Evolutionary conservation across 2,888 invertebrate species (phyloP).

Genomic region (Drosophila pegasa): DNA sequence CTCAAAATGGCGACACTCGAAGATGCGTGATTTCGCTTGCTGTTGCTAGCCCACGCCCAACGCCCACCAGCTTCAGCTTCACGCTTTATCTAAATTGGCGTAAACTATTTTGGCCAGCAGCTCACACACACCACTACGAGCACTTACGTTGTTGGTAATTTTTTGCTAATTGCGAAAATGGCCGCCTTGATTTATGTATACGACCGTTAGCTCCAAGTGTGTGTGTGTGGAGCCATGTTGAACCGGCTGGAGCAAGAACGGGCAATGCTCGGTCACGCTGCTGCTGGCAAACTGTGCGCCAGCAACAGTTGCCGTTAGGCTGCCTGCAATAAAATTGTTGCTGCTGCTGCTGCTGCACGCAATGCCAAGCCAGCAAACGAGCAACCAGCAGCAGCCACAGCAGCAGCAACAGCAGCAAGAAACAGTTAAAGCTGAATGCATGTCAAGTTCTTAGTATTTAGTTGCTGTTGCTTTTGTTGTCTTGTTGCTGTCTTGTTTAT

Average conservation of each 20-base stretch:
- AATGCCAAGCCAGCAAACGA: slow-evolving; percentile 40
- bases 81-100: slow-evolving; percentile 46
- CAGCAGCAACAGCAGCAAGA: slow-evolving; percentile 38
- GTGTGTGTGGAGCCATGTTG: slow-evolving; percentile 57
- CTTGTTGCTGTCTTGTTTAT: slow-evolving; percentile 63
- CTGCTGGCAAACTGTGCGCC: slow-evolving; percentile 55
- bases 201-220: slow-evolving; percentile 69
- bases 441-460: slow-evolving; percentile 62
- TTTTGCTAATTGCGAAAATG: slow-evolving; percentile 74
- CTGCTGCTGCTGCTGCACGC: slow-evolving; percentile 66
- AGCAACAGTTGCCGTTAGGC: slow-evolving; percentile 76
- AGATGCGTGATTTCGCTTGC: slow-evolving; percentile 21
- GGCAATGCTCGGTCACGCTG: slow-evolving; percentile 61
- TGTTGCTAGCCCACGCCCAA: slow-evolving; percentile 7
- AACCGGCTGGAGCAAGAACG: slow-evolving; percentile 60
- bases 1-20: slow-evolving; percentile 52
- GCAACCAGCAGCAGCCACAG: slow-evolving; percentile 27
- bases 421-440: slow-evolving; percentile 57
- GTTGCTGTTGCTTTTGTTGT: slow-evolving; percentile 15
- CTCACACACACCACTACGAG: slow-evolving; percentile 11
- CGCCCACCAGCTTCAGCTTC: slow-evolving; percentile 25
- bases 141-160: slow-evolving; percentile 57
- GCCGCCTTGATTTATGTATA: slow-evolving; percentile 75
- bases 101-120: slow-evolving; percentile 56
- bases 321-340: slow-evolving; percentile 53